These are phyloP conservation scores for Chiridota heheva DNA, from an alignment of 35 echinoderm and acorn worm species.

Conservation along the genomic window DNA sequence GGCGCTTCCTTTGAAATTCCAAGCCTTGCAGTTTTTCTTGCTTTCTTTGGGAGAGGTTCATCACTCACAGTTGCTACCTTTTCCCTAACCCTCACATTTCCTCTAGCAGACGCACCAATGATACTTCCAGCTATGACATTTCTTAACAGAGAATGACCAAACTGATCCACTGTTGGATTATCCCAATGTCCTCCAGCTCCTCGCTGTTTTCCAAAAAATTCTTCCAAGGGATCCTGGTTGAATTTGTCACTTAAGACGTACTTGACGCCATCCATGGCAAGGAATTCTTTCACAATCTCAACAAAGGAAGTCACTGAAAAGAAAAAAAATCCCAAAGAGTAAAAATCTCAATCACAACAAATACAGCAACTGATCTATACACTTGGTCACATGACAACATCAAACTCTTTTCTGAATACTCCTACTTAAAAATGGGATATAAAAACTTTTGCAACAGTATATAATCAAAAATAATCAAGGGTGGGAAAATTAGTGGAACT, in stretches of 20 bases:
- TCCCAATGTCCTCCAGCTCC: not conserved
- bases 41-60: not conserved
- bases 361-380: too few relatives aligned
- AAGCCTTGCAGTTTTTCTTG: not conserved
- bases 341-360: too few relatives aligned
- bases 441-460: too few relatives aligned
- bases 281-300: not conserved
- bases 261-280: slow-evolving; percentile 2
- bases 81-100: too few relatives aligned
- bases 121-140: too few relatives aligned
- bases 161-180: slow-evolving; percentile 12
- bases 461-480: too few relatives aligned
- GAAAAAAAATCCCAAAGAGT: not conserved
- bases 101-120: too few relatives aligned
- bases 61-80: not conserved
- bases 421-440: too few relatives aligned
- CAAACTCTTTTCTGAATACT: too few relatives aligned
- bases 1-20: not conserved
- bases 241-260: not conserved
- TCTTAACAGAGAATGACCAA: not conserved
- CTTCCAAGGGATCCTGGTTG: slow-evolving; percentile 1
- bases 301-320: slow-evolving; percentile 7
- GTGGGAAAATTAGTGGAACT: too few relatives aligned
- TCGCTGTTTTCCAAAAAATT: slow-evolving; percentile 6
- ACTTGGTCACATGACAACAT: too few relatives aligned